Evolutionary conservation across 2,113 vertebrate species (phyloP), one percentile per base, ranked within the genome.

Genomic region (Rhipidura dahli): DNA sequence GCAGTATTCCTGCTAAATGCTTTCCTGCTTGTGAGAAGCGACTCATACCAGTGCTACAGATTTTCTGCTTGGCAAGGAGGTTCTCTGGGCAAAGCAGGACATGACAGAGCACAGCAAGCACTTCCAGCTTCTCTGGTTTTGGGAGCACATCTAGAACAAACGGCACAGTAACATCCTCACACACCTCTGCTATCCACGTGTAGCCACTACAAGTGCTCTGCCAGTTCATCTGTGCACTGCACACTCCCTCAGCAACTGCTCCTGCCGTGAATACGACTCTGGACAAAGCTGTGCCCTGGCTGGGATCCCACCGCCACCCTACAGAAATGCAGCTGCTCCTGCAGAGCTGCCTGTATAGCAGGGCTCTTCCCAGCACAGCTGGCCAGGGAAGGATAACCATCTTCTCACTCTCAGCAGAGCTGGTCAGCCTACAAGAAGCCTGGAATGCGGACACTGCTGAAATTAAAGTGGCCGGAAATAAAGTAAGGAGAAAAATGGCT

Each of bases 271-370:
- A 27, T 7, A 35, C 0, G 17, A 31, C 9, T 49, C 9, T 33
- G 73, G 45, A 45, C 20, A n/a, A 44, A 73, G 17, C 68, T 26
- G 39, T 19, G 75, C 45, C 84, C 75, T 91, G 92, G 85, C 82
- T 0, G 1, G 42, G 68, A 64, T 92, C 92, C 94, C 80, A 82
- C 26, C 60, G 61, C 60, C 77, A 64, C 83, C 87, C 89, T 9
- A 39, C 60, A 94, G 64, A 71, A 95, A 95, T 94, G 94, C 61
- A 53, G 93, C 0, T 35, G 30, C 23, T 90, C 94, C 89, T 90
- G 95, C 13, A 71, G 54, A 81, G 27, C 94, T 7, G 56, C 91
- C 65, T 61, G 47, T 14, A 1, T 8, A 28, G 75, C 26, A 30
- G 9, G 33, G 94, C 79, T 80, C 16, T 27, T 45, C 85, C 50